phyloP scores from a whole-genome alignment of 2,113 vertebrate genomes.

The Leuciscus idus region DNA sequence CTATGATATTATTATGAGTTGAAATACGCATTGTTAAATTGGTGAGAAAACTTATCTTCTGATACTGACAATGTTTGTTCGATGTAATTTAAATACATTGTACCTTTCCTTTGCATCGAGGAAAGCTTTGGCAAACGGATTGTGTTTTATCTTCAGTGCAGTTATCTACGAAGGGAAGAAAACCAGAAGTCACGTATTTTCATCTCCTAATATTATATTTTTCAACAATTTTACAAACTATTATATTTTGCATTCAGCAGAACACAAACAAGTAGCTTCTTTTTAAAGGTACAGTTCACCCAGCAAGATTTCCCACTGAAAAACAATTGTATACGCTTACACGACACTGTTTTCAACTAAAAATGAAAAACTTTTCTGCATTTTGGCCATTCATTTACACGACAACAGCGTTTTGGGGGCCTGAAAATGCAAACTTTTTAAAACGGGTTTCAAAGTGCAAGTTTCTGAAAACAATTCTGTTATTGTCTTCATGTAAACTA shows the following conservation, averaged over 20 bases:
- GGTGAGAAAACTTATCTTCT: constrained; percentile 9
- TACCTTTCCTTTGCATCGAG: constrained; percentile 96
- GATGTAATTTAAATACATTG: constrained; percentile 40
- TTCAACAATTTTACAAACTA: neutral
- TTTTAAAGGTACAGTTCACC: neutral
- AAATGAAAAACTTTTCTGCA: too few relatives aligned
- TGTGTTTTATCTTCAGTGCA: constrained; percentile 98
- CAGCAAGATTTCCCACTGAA: neutral
- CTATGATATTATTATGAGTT: constrained; percentile 54
- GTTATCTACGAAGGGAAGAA: constrained; percentile 83
- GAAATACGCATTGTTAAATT: neutral
- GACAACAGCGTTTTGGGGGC: too few relatives aligned
- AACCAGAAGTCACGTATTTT: neutral
- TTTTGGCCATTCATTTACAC: too few relatives aligned
- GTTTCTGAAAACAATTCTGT: too few relatives aligned
- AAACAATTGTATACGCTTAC: neutral
- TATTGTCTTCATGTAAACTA: too few relatives aligned
- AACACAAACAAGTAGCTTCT: neutral
- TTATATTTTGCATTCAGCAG: neutral
- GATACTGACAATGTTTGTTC: neutral
- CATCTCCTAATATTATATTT: neutral
- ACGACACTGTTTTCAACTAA: too few relatives aligned
- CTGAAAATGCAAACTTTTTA: too few relatives aligned
- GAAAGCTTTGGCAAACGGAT: constrained; percentile 98
- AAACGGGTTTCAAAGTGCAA: too few relatives aligned